Conservation (phyloP, 2,113 vertebrate genomes). For the Alethe diademata region DNA sequence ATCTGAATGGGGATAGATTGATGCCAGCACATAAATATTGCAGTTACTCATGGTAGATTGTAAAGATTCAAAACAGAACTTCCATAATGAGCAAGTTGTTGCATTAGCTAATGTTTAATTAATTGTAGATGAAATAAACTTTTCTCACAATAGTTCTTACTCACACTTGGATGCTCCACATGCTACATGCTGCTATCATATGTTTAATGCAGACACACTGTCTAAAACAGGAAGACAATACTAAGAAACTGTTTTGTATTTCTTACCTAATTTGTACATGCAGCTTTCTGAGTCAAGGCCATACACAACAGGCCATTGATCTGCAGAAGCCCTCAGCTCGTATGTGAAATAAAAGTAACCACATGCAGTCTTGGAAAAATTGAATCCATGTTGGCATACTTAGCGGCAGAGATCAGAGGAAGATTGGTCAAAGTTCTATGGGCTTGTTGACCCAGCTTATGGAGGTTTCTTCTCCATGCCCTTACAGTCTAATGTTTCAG, state of each 20-base stretch:
- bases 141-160: neutral
- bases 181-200: neutral
- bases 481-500: neutral
- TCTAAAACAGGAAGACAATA: neutral
- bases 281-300: neutral
- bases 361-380: neutral
- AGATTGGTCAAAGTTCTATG: neutral
- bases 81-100: neutral
- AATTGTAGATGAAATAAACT: neutral
- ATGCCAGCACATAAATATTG: neutral
- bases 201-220: neutral
- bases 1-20: slow-evolving; percentile 77
- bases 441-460: fast-evolving
- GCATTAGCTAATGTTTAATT: neutral
- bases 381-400: neutral
- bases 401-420: neutral
- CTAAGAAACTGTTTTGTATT: neutral
- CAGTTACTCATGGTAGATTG: neutral
- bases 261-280: slow-evolving; percentile 10
- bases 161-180: neutral
- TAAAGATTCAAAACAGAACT: neutral
- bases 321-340: neutral
- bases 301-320: neutral
- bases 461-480: neutral
- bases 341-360: neutral